phyloP scores from a whole-genome alignment of 2,113 vertebrate genomes.

The Psephotus haematonotus region DNA sequence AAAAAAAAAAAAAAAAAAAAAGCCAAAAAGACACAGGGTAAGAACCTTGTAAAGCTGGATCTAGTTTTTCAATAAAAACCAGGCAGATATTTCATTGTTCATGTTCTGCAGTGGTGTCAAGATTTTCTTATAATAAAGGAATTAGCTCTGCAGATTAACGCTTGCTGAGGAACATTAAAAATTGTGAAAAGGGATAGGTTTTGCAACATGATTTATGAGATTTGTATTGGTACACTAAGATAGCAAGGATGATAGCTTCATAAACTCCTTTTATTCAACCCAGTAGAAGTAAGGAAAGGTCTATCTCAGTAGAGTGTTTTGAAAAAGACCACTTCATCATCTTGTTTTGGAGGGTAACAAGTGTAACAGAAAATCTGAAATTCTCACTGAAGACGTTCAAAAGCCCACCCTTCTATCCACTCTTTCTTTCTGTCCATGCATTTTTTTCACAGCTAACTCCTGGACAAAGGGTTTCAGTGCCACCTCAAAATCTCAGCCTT shows the following conservation, averaged over 20 bases:
- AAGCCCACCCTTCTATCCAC: background rate
- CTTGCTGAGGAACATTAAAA: background rate
- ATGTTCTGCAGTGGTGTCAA: background rate
- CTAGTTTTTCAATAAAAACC: background rate
- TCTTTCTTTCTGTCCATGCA: background rate
- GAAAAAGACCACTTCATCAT: background rate
- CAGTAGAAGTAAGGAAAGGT: background rate
- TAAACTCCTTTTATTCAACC: background rate
- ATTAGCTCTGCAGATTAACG: background rate
- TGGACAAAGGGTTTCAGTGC: background rate
- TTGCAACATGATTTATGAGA: background rate
- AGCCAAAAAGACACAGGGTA: background rate
- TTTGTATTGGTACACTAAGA: background rate
- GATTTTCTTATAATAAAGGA: background rate
- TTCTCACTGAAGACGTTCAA: background rate
- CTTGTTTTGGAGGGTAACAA: background rate
- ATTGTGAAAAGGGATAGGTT: background rate
- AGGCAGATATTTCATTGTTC: background rate
- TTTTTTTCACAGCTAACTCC: background rate
- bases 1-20: background rate
- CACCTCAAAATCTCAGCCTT: background rate
- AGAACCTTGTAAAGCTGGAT: background rate
- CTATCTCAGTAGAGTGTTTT: background rate
- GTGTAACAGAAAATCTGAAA: background rate
- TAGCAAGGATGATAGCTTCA: background rate